These are phyloP conservation scores for Psilopsiagon aurifrons DNA, from an alignment of 2,113 vertebrate species.

Conservation along the genomic window DNA sequence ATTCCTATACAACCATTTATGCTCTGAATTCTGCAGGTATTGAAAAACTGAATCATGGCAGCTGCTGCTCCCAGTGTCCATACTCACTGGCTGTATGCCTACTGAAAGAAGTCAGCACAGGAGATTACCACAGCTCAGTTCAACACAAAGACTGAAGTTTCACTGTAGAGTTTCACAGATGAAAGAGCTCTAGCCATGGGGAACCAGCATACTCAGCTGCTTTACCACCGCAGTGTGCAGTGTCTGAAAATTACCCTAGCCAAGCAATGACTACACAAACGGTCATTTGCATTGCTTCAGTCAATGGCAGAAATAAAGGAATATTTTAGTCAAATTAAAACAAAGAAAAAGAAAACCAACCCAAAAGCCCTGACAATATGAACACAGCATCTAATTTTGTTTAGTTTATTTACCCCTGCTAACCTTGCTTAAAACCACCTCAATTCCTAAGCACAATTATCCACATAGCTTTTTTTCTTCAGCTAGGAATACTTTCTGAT, in stretches of 20 bases:
- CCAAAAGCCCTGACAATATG: not conserved
- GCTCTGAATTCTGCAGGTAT: not conserved
- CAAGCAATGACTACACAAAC: not conserved
- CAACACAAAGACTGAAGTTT: not conserved
- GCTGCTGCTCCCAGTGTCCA: not conserved
- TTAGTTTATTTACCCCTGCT: too few species aligned
- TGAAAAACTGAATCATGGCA: not conserved
- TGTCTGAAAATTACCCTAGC: not conserved
- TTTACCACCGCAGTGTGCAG: accelerated
- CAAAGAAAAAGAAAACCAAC: not conserved
- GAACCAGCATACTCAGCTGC: not conserved
- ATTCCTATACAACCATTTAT: not conserved
- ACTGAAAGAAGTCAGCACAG: not conserved
- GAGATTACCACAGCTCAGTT: accelerated
- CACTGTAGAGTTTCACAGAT: not conserved
- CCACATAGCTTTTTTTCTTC: too few species aligned
- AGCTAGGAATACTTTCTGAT: too few species aligned
- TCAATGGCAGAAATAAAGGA: not conserved
- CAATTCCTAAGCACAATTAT: too few species aligned
- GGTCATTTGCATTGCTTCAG: not conserved
- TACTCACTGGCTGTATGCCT: too few species aligned
- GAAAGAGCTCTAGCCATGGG: not conserved
- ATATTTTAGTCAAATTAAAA: not conserved
- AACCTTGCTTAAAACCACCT: too few species aligned
- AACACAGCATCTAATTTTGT: not conserved